Conservation (phyloP, 2,888 invertebrate species). For the Drosophila paramelanica region DNA sequence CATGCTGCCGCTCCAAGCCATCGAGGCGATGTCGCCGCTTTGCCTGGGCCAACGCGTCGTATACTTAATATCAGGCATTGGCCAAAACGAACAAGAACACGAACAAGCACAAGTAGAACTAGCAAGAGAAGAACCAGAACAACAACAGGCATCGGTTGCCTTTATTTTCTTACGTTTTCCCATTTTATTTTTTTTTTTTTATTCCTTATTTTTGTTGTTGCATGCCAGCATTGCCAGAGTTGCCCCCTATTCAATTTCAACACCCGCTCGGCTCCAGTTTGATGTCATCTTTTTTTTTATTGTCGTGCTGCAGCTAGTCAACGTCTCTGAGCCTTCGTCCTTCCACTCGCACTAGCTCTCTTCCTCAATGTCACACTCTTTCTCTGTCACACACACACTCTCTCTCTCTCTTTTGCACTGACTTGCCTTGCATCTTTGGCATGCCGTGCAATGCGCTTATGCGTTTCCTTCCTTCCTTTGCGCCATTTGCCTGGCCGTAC, state of each 20-base stretch:
- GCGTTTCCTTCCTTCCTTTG: conserved; percentile 66
- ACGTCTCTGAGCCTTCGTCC: not conserved
- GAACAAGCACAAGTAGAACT: not conserved
- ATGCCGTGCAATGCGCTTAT: conserved; percentile 76
- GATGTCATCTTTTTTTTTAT: conserved; percentile 74
- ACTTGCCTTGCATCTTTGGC: conserved; percentile 48
- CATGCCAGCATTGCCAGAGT: conserved; percentile 40
- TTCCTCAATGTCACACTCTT: not conserved
- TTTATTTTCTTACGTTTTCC: not conserved
- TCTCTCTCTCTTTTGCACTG: conserved; percentile 3
- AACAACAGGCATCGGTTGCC: conserved; percentile 5
- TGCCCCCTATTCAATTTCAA: conserved; percentile 75
- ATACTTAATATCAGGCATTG: conserved; percentile 42
- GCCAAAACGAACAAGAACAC: conserved; percentile 9
- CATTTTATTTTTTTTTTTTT: not conserved
- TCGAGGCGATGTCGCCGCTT: conserved; percentile 3
- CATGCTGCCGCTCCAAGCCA: not conserved
- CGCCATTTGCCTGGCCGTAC: conserved; percentile 21
- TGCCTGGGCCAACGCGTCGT: conserved; percentile 8
- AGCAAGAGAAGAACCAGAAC: not conserved
- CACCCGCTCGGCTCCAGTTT: conserved; percentile 67
- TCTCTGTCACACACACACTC: conserved; percentile 3
- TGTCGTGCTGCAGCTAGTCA: conserved; percentile 54
- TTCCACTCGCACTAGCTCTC: not conserved
- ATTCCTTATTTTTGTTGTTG: conserved; percentile 17